Percentiles rank a stretch among this genome's conserved stretches.
Conservation (phyloP, 2,888 invertebrate species). For the Cataglyphis albicans region DNA sequence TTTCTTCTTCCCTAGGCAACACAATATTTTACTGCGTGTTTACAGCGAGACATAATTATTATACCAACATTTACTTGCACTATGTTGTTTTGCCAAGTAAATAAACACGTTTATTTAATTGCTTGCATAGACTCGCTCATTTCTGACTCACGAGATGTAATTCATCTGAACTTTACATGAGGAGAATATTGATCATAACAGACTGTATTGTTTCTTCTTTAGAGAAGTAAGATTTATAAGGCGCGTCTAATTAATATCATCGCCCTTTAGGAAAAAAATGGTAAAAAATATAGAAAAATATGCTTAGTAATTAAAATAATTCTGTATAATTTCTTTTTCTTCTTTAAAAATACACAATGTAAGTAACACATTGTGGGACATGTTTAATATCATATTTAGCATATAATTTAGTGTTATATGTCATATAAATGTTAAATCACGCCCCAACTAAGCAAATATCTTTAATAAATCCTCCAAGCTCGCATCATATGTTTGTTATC, state of each 20-base stretch:
- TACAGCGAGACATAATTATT: conserved; percentile 74
- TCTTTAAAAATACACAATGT: not conserved
- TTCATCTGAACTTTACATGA: conserved; percentile 5
- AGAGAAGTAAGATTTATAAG: not conserved
- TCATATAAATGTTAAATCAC: not conserved
- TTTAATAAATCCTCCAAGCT: not conserved
- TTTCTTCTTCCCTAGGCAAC: conserved; percentile 27
- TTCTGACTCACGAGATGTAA: conserved; percentile 25
- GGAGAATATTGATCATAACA: conserved; percentile 19
- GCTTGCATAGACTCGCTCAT: conserved; percentile 17
- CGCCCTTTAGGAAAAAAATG: not conserved
- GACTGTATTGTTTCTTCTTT: conserved; percentile 1
- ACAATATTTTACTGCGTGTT: conserved; percentile 75
- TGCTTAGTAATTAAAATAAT: not conserved
- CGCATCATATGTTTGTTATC: not conserved
- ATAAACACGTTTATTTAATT: conserved; percentile 58
- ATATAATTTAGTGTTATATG: not conserved
- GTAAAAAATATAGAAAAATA: not conserved
- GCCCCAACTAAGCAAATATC: not conserved
- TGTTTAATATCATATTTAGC: not conserved
- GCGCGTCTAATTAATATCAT: not conserved
- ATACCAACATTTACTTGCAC: conserved; percentile 40
- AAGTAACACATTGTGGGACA: not conserved
- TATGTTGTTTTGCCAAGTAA: conserved; percentile 28
- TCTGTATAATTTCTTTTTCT: not conserved